Percentiles rank a stretch among this genome's conserved stretches.
These are phyloP conservation scores for Zonotrichia albicollis DNA, from an alignment of 2,797 vertebrate species.

Conservation along the genomic window DNA sequence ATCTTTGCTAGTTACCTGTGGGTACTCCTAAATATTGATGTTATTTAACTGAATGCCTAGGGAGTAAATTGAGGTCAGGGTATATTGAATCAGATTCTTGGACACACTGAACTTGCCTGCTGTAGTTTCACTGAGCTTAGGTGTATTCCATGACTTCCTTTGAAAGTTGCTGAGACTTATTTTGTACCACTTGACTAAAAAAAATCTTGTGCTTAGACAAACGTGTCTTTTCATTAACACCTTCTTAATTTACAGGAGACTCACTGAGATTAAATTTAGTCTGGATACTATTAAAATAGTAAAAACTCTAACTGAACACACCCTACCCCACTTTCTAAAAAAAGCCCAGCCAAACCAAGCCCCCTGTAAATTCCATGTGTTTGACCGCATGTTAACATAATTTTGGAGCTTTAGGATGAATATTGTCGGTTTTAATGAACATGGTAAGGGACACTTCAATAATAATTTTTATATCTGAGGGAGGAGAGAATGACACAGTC, in stretches of 20 bases:
- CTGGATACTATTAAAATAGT: neutral
- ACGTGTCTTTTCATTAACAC: neutral
- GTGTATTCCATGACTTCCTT: neutral
- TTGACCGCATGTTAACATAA: neutral
- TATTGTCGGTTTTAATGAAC: neutral
- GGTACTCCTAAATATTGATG: neutral
- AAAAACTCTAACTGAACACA: rapidly evolving
- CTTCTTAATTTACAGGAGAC: neutral
- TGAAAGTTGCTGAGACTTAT: neutral
- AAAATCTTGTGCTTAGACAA: neutral
- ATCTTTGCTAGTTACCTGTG: neutral
- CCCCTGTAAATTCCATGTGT: neutral
- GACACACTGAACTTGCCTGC: neutral
- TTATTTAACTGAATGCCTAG: neutral
- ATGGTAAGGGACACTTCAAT: neutral
- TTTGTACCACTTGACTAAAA: neutral
- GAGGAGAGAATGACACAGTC: neutral
- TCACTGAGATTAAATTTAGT: neutral
- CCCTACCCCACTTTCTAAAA: neutral
- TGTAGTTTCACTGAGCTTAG: neutral
- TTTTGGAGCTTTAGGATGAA: neutral
- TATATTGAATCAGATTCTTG: neutral
- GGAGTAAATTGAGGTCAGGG: neutral
- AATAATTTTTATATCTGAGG: neutral
- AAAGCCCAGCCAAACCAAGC: rapidly evolving